phyloP scores from a whole-genome alignment of 2,113 vertebrate genomes.

The Columba janthina region DNA sequence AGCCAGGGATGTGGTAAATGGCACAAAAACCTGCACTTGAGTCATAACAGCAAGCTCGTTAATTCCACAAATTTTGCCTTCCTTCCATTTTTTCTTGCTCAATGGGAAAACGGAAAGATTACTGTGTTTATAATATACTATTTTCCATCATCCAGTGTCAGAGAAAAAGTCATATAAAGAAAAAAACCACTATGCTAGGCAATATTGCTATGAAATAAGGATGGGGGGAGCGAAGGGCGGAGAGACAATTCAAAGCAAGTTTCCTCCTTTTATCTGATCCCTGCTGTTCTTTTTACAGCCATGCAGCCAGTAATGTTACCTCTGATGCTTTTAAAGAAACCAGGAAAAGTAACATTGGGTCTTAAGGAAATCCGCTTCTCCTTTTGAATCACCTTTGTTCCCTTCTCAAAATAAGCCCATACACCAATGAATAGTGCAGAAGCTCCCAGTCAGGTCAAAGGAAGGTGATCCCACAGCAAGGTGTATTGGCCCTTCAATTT shows the following conservation, averaged over 20 bases:
- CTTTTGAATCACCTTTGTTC: neutral
- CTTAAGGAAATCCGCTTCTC: constrained; percentile 6
- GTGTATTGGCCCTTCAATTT: neutral
- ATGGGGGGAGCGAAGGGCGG: neutral
- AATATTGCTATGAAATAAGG: neutral
- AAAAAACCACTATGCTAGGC: neutral
- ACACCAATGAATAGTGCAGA: neutral
- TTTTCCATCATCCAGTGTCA: neutral
- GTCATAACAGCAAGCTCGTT: neutral
- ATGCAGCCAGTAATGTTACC: neutral
- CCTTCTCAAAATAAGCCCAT: neutral
- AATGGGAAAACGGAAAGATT: neutral
- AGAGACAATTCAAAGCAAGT: constrained; percentile 27
- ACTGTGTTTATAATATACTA: neutral
- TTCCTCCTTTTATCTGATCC: constrained; percentile 10
- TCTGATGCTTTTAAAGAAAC: constrained; percentile 1
- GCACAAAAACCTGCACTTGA: neutral
- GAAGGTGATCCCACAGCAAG: neutral
- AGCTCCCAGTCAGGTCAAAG: neutral
- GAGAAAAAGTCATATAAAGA: neutral
- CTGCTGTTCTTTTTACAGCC: constrained; percentile 4
- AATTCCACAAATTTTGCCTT: neutral
- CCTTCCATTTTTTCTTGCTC: neutral
- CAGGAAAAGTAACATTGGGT: neutral
- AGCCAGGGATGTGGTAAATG: neutral